Evolutionary conservation across 2,888 invertebrate genomes (phyloP).

Genomic region (Campoplex nolae): DNA sequence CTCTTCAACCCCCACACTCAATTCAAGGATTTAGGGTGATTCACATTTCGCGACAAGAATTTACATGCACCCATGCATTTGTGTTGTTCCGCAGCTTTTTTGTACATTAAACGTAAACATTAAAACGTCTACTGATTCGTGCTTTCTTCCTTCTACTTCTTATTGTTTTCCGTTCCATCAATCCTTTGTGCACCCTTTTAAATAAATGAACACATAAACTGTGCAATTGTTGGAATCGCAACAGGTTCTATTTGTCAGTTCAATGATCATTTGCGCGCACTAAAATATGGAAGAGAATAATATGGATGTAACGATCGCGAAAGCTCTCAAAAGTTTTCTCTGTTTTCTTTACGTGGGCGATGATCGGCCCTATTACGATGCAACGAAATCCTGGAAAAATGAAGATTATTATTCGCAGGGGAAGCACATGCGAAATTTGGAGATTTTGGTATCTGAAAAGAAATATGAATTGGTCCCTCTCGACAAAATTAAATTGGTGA

Average conservation of each 20-base stretch:
- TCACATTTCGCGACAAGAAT: neutral
- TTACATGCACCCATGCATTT: neutral
- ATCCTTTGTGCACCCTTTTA: no score
- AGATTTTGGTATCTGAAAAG: constrained; percentile 77
- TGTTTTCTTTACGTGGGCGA: constrained; percentile 86
- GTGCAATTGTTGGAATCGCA: neutral
- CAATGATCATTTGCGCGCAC: neutral
- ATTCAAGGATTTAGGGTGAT: neutral
- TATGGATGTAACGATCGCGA: neutral
- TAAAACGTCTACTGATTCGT: no score
- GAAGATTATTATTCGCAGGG: constrained; percentile 85
- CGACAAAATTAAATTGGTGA: constrained; percentile 79
- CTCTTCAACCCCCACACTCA: no score
- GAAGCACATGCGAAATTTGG: constrained; percentile 83
- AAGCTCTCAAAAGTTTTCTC: constrained; percentile 83
- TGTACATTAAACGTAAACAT: neutral
- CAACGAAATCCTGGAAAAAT: constrained; percentile 86
- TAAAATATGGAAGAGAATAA: constrained; percentile 20
- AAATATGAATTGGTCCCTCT: constrained; percentile 75
- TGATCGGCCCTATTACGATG: constrained; percentile 86
- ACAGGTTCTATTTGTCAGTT: neutral
- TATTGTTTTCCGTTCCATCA: neutral
- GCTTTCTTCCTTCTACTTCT: no score
- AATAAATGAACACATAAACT: neutral
- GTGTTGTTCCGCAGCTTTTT: neutral